A percentile compares a stretch with the other conserved stretches of the same genome.
Conservation (phyloP, 2,113 vertebrate species). For the Neopipo cinnamomea region DNA sequence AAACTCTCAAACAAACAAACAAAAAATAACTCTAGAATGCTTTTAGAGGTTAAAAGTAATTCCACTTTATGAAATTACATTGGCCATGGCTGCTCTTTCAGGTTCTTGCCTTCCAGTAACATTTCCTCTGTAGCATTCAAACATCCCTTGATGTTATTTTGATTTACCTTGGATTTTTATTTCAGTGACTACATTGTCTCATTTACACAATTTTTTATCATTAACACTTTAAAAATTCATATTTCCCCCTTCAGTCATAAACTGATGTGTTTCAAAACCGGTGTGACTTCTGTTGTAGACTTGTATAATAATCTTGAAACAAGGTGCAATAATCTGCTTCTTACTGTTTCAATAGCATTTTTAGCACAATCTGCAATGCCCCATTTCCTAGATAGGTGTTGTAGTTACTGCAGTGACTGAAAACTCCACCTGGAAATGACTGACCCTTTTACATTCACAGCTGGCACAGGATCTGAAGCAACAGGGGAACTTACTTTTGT, state of each 20-base stretch:
- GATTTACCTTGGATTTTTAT: not conserved
- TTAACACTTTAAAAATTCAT: not conserved
- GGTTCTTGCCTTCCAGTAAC: not conserved
- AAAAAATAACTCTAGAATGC: not conserved
- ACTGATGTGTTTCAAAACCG: not conserved
- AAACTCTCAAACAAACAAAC: not conserved
- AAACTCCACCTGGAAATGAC: not conserved
- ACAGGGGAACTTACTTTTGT: not conserved
- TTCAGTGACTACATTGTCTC: not conserved
- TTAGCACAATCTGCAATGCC: not conserved
- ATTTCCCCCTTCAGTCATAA: not conserved
- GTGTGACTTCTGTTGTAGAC: not conserved
- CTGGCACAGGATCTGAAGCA: not conserved
- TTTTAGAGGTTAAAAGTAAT: not conserved
- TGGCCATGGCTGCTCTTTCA: fast-evolving
- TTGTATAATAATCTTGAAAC: not conserved
- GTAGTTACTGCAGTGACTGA: not conserved
- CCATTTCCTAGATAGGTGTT: not conserved
- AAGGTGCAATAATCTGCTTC: not conserved
- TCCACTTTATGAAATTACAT: not conserved
- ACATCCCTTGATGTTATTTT: not conserved
- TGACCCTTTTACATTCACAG: not conserved
- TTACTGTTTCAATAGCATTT: not conserved
- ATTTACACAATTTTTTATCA: not conserved
- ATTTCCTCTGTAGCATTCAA: not conserved